Evolutionary conservation across 2,797 vertebrate genomes (phyloP), one percentile per base, ranked within the genome.

Genomic region (Chelonia mydas): DNA sequence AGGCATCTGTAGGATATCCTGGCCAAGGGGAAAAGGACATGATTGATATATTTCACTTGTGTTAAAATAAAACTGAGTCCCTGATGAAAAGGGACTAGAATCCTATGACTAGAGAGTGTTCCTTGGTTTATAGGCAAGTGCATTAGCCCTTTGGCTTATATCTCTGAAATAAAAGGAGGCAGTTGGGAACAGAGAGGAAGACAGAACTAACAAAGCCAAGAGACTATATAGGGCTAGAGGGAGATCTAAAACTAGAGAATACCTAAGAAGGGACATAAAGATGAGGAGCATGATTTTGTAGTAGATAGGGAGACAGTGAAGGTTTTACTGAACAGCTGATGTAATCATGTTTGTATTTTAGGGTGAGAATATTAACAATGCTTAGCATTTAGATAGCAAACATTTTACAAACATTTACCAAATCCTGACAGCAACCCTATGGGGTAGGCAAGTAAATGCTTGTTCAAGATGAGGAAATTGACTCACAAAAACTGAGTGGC

Each of bases 341-440:
- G 17, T 23, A 79, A 11, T 61, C 31, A 0, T 0, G n/a, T 81
- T 33, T 10, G 49, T 41, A 0, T 19, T 13, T 5, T 47, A 80
- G 76, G 10, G 25, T 79, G 61, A 86, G 37, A 1, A 0, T 5
- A 15, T 17, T 77, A 4, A n/a, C 4, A 33, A 0, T 25, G 49
- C 5, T 2, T 12, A 1, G 4, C 3, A 27, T 4, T 76, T 2
- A 25, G 45, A 28, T 2, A 37, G 53, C 5, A n/a, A n/a, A n/a
- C n/a, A 54, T 55, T 21, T 72, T 11, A 0, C 2, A 31, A 21
- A 31, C 25, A 8, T 31, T 17, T 28, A 41, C 49, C 80, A 16
- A 3, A 33, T 90, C 59, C 68, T 87, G 47, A 3, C 86, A 37
- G 27, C 6, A 21, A 37, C 12, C 17, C 1, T 47, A 33, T 21